These are phyloP conservation scores for Peromyscus nudipes DNA, from an alignment of 2,797 vertebrate genomes.

Conservation along the genomic window DNA sequence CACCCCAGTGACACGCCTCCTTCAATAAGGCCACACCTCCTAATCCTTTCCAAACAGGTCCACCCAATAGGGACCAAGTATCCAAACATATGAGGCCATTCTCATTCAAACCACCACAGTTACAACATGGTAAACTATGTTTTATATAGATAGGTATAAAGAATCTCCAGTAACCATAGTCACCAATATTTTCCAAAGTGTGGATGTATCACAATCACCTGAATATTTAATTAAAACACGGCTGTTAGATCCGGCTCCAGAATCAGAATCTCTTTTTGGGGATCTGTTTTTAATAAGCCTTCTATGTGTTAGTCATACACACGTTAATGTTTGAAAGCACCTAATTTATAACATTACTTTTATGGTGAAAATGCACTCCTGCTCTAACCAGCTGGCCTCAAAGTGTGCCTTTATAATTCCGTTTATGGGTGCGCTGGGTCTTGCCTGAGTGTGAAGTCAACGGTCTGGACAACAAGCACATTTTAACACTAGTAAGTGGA, in stretches of 20 bases:
- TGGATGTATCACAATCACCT: not conserved
- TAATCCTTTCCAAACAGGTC: not conserved
- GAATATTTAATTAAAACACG: constrained; percentile 53
- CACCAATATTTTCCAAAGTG: constrained; percentile 26
- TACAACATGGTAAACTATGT: not conserved
- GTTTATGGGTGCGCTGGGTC: not conserved
- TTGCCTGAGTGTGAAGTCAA: not conserved
- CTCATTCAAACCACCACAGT: not conserved
- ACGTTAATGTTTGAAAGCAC: constrained; percentile 43
- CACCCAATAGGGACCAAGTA: not conserved
- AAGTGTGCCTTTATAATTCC: not conserved
- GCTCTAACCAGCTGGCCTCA: not conserved
- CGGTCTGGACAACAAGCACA: not conserved
- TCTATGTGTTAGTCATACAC: not conserved
- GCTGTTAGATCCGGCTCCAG: constrained; percentile 20
- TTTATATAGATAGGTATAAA: not conserved
- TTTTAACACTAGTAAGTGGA: constrained; percentile 5
- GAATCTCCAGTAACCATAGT: not conserved
- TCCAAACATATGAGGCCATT: not conserved
- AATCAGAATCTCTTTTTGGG: constrained; percentile 40
- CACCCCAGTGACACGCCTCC: not conserved
- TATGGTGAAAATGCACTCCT: not conserved
- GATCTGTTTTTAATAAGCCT: constrained; percentile 53
- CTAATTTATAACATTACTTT: constrained; percentile 51
- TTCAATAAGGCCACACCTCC: not conserved